These are phyloP conservation scores for Tetragonula carbonaria DNA, from an alignment of 2,888 invertebrate genomes.

Conservation along the genomic window DNA sequence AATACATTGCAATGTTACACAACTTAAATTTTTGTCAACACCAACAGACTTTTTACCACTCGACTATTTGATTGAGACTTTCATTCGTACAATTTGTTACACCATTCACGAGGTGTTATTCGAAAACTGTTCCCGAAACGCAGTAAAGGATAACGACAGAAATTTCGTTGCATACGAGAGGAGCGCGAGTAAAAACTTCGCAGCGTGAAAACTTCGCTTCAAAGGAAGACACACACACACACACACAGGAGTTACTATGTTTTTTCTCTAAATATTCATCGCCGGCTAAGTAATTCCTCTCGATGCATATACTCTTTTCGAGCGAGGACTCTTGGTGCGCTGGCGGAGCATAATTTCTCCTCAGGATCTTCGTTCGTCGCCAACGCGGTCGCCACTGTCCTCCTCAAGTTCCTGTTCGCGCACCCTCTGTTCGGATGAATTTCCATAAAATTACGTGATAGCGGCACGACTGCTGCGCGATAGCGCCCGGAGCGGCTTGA, in stretches of 20 bases:
- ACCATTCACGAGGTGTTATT: not conserved
- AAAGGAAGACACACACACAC: not conserved
- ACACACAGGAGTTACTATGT: not conserved
- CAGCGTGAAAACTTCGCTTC: not conserved
- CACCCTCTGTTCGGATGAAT: slow-evolving; percentile 58
- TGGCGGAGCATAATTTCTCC: slow-evolving; percentile 10
- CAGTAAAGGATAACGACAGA: not conserved
- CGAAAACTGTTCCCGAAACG: not conserved
- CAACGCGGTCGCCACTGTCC: slow-evolving; percentile 15
- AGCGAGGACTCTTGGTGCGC: not conserved
- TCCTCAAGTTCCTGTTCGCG: slow-evolving; percentile 31
- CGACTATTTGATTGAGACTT: too few species aligned
- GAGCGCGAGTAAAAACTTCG: not conserved
- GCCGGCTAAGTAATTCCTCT: not conserved
- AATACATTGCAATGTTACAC: too few species aligned
- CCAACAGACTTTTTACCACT: too few species aligned
- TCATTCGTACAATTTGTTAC: too few species aligned
- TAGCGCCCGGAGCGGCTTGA: slow-evolving; percentile 58
- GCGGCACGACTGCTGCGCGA: slow-evolving; percentile 17
- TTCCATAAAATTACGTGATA: slow-evolving; percentile 75
- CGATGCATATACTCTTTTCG: not conserved
- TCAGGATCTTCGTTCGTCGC: slow-evolving; percentile 28
- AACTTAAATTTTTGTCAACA: too few species aligned
- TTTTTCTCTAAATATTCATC: not conserved
- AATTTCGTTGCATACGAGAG: not conserved